A percentile compares a stretch with the other conserved stretches of the same genome.
Conservation (phyloP, 2,888 invertebrate genomes). For the Euspilapteryx auroguttella region DNA sequence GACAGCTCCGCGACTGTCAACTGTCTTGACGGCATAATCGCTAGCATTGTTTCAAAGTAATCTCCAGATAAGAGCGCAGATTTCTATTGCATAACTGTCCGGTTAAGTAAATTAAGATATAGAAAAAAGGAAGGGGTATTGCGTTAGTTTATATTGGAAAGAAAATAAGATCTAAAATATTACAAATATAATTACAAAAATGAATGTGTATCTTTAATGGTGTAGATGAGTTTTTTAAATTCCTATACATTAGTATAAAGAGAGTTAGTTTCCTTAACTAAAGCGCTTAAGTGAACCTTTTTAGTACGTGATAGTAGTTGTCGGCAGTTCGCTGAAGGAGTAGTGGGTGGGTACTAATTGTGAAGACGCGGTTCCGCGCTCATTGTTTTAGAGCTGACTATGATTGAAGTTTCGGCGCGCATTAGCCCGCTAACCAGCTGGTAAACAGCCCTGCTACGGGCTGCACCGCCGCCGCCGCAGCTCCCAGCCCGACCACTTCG, state of each 20-base stretch:
- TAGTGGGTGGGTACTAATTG: constrained; percentile 56
- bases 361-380: constrained; percentile 50
- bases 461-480: constrained; percentile 16
- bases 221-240: too few relatives aligned
- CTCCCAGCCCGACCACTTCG: constrained; percentile 15
- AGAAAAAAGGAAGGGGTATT: too few relatives aligned
- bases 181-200: too few relatives aligned
- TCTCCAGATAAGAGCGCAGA: constrained; percentile 42
- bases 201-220: too few relatives aligned
- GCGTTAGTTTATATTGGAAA: too few relatives aligned
- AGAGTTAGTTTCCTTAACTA: too few relatives aligned
- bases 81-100: constrained; percentile 52
- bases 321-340: constrained; percentile 40
- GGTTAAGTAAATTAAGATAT: constrained; percentile 36
- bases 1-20: constrained; percentile 30
- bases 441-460: constrained; percentile 22
- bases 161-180: too few relatives aligned
- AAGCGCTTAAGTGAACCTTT: constrained; percentile 35
- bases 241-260: too few relatives aligned
- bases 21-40: constrained; percentile 48
- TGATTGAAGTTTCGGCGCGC: constrained; percentile 57
- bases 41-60: constrained; percentile 49
- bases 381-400: constrained; percentile 58
- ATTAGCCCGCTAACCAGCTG: constrained; percentile 39
- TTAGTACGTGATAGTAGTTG: constrained; percentile 22